Base-by-base conservation (phyloP, 2,113 vertebrate species). In the Hemiscyllium ocellatum region DNA sequence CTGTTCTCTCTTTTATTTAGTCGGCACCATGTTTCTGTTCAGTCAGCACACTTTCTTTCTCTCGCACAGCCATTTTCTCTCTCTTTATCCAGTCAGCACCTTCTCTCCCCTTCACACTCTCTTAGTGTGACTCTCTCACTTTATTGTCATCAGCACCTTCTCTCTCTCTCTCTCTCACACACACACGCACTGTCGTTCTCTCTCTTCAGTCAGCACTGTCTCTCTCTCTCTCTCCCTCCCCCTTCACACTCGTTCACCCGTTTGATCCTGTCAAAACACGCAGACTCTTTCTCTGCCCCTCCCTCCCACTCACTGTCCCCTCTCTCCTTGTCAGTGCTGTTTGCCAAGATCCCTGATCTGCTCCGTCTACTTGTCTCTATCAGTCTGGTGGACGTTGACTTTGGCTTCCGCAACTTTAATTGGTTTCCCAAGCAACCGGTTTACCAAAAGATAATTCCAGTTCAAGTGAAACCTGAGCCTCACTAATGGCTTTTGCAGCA, bases 371-470 rank as follows among this genome's bases (percentile, higher is more conserved):
- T 12, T 93, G 89, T 66, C 89, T 93, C 89, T 93, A 93, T 93
- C 89, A 93, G 61, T 93, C 89, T 93, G 89, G n/a, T 37, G 89
- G 61, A 37, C 20, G 61, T 65, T 93, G 89, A 93, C 68, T 93
- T 66, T 93, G 89, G 89, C 89, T 66, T 2, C 20, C 61, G 37
- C 33, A 37, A n/a, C 17, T 66, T 37, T 93, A 66, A 65, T 93
- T 93, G 33, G 61, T 65, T 66, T 93, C 37, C 61, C 89, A 68
- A 93, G 19, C n/a, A 93, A 68, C 56, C n/a, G 20, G 61, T 93
- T 93, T 93, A 61, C 89, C 89, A 93, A 93, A 93, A 93, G 89
- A 93, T 93, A 93, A 93, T 93, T 93, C 89, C 89, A 93, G 56
- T 66, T 66, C 61, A 93, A 93, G 89, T 93, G 61, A 93, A 93